Evolutionary conservation across 2,797 vertebrate genomes (phyloP), one percentile per base, ranked within the genome.

Genomic region (Etheostoma perlongum): DNA sequence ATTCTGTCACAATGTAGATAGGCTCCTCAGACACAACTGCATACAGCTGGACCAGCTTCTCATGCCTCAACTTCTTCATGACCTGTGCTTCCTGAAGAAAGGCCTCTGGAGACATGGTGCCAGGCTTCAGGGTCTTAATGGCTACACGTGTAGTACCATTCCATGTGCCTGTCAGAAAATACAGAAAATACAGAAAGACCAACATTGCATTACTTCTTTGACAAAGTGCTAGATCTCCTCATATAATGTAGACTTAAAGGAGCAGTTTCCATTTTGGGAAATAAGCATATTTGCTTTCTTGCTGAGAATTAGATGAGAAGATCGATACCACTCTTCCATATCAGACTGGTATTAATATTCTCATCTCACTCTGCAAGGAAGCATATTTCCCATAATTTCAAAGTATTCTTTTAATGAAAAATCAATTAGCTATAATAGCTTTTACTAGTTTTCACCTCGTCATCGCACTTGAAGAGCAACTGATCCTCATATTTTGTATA

Each of bases 71-170:
- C 84, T 98, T 99, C 94, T 99, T 99, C 98, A 99, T 99, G 78
- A 99, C 97, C 91, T 99, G 98, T 2, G 98, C 98, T 89, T 99
- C 98, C 91, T 99, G 97, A 74, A 99, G 95, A 85, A 99, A 99
- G 36, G 98, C 98, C 83, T 99, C 97, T 0, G 98, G 97, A 48
- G 98, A 99, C 98, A 99, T 99, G 46, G 98, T 99, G 79, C 97
- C 97, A 0, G 97, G 97, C 80, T 98, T 99, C 80, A 99, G 93
- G 0, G 98, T 99, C 93, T 99, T 99, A 82, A 99, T 98, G 5
- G 98, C 98, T 66, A 99, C 98, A 19, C 95, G 95, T 2, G 98
- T 99, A 15, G 97, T 98, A 64, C 97, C 97, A 0, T 99, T 99
- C 98, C 98, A 99, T 2, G 96, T 99, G 21, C 98, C 98, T 99